Conservation (phyloP, 2,797 vertebrate species). For the Halcyon badia region DNA sequence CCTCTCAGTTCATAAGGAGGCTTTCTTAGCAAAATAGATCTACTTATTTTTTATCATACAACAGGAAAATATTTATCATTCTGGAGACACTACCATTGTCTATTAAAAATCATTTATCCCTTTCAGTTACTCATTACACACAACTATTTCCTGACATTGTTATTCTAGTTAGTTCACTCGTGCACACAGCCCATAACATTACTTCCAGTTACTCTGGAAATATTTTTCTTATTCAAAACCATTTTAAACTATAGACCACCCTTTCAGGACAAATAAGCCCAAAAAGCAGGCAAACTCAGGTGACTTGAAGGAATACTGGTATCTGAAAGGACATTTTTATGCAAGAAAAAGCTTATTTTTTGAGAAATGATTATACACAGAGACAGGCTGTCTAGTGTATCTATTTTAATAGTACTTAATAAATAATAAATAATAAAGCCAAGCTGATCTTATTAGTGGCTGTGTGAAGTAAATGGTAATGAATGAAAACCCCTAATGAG, state of each 20-base stretch:
- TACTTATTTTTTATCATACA: constrained; percentile 33
- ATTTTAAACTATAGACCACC: neutral
- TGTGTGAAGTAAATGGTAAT: constrained; percentile 60
- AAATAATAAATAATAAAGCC: constrained; percentile 11
- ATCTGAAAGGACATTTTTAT: neutral
- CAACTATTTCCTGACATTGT: neutral
- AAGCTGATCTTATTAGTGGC: constrained; percentile 3
- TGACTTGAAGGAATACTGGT: neutral
- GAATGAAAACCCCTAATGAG: constrained; percentile 55
- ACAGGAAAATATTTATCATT: constrained; percentile 24
- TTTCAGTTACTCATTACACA: neutral
- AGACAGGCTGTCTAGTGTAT: neutral
- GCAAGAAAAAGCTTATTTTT: neutral
- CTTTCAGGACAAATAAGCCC: neutral
- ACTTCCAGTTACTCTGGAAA: neutral
- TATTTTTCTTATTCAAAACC: neutral
- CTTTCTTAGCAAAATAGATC: constrained; percentile 36
- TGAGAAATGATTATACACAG: neutral
- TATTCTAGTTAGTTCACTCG: constrained; percentile 7
- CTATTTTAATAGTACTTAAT: constrained; percentile 21
- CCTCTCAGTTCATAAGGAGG: constrained; percentile 7
- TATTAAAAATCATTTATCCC: constrained; percentile 42
- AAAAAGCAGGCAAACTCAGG: neutral
- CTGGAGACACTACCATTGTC: neutral
- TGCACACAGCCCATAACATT: neutral